Evolutionary conservation across 2,888 invertebrate species (phyloP), one percentile per base, ranked within the genome.

Genomic region (Falcaria lacertinaria): DNA sequence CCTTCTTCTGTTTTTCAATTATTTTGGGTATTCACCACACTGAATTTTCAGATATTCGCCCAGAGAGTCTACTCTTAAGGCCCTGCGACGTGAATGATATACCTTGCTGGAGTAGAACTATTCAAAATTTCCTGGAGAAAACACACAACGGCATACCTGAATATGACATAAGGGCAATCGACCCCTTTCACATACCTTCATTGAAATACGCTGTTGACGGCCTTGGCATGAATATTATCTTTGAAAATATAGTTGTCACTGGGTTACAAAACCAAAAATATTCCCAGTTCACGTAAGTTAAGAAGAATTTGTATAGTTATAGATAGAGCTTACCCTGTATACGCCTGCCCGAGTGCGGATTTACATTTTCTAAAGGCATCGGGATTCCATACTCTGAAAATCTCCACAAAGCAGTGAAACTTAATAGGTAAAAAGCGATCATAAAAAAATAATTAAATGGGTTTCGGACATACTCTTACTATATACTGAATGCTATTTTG

Each of bases 261-360:
- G 86, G 86, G 25, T 48, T 87, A 41, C 81, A 71, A 44, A 60
- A 72, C 39, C 74, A 74, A 49, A 62, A 72, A 40, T 70, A 85
- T 43, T 68, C 69, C 0, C 70, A 77, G 28, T 80, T 83, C 45
- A 62, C 69, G 85, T 84, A 64, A 76, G 81, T 68, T 35, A 42
- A 19, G 3, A 19, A 19, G 6, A 13, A 13, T 17, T 34, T 17
- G 17, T 16, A 1, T n/a, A n/a, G n/a, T n/a, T n/a, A n/a, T n/a
- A n/a, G n/a, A n/a, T n/a, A n/a, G n/a, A n/a, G n/a, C n/a, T n/a
- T n/a, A n/a, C n/a, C n/a, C n/a, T n/a, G n/a, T n/a, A n/a, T n/a
- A n/a, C n/a, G n/a, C n/a, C n/a, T n/a, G n/a, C n/a, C n/a, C n/a
- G n/a, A n/a, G n/a, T n/a, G n/a, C n/a, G n/a, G n/a, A n/a, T n/a